Evolutionary conservation across 2,113 vertebrate species (phyloP), one percentile per base, ranked within the genome.

Genomic region (Phoxinus phoxinus): DNA sequence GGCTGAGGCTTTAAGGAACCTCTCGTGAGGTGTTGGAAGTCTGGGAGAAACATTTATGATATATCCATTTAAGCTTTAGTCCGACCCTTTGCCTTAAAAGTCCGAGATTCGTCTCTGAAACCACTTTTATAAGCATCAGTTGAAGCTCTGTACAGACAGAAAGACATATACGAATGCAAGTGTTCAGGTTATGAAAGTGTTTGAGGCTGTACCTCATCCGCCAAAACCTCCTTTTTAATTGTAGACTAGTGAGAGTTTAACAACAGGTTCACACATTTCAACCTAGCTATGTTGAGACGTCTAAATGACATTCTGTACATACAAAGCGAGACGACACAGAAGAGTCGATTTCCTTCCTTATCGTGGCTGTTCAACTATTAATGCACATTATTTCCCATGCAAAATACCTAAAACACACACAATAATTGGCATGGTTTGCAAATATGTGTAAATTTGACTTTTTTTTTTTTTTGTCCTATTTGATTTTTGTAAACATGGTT

Each of bases 41-140:
- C 61, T 81, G 51, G 79, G 21, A 85, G 32, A 37, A 74, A 59
- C 32, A 69, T 65, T n/a, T 76, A 65, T 85, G 69, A 74, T 46
- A 59, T 35, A 53, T 81, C 67, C 84, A 81, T 67, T 51, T 75
- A 86, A 89, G 88, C 88, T 89, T 89, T 89, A 82, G 77, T 89
- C 85, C 44, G 88, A 86, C 88, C 88, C 73, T 86, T 86, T 89
- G 88, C 88, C 88, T 89, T 89, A 89, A 89, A 85, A 63, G 27
- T 80, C 76, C 58, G 27, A 72, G 56, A 79, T 89, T 77, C 86
- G 86, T 86, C 79, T 86, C 35, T 84, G 27, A 63, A 80, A 72
- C 79, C 59, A 73, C 81, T 87, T 86, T 87, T 87, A 7, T 83
- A 84, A 87, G 32, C 44, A 72, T 76, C 63, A 71, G 41, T 53